Evolutionary conservation across 1,140 invertebrate species (phyloP), one percentile per base, ranked within the genome.

Genomic region (Pseudachorutes palmiensis): DNA sequence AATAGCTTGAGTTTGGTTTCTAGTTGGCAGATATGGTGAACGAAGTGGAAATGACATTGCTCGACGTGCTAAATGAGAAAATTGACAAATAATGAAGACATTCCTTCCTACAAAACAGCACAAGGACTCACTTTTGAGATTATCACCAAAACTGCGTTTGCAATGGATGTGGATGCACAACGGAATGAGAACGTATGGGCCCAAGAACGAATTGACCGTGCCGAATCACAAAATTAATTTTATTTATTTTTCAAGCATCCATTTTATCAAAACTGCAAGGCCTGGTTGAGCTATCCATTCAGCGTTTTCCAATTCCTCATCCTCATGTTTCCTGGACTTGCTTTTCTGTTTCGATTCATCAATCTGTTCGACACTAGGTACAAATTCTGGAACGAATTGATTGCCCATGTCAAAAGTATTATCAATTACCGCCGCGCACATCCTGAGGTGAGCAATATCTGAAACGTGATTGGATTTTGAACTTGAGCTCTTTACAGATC

Each of bases 41-140:
- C 36, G 66, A 73, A 51, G 69, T 68, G n/a, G 71, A 73, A 36
- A 62, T 66, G 31, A 49, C 64, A 58, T 62, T 73, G 45, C 58
- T 73, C 64, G 71, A 73, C 63, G 65, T 73, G 22, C 67, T 73
- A n/a, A 69, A 70, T 66, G 69, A 73, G 33, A 73, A 70, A 62
- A 65, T 66, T 36, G 45, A 55, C 2, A n/a, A 66, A 68, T 31
- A 41, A 73, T 0, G 71, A 73, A 28, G 3, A 33, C 14, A 62
- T 73, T 26, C 28, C 62, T 28, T 68, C 71, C 12, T 73, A 73
- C 48, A 57, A 58, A 26, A 73, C 71, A 14, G 70, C 71, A 9
- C 68, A 70, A 62, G 71, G 68, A 19, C 62, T 73, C 1, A 70
- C 71, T 14, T 73, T 73, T 45, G 68, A 73, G 58, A 70, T 73